Base-by-base conservation (phyloP, 1,140 invertebrate genomes). In the Saccostrea cuccullata region DNA sequence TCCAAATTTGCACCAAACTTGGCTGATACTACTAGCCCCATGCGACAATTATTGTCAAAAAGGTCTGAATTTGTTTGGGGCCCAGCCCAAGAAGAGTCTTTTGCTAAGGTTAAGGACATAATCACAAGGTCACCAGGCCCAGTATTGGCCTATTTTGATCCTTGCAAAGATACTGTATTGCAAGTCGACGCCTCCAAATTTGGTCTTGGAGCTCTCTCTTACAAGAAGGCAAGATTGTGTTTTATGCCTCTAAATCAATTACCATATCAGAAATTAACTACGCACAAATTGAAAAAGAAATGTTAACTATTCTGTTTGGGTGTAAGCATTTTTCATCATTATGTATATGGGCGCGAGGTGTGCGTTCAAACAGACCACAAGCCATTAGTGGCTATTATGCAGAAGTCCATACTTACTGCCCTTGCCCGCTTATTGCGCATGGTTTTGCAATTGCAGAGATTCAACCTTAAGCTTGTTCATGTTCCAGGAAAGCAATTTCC, bases 271-370 rank as follows among this genome's bases (percentile, higher is more conserved):
- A 96, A 91, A 47, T 90, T 60, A 95, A 95, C 60, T 96, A 96
- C 88, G 94, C 93, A n/a, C 94, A 95, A 91, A 93, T 96, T 87
- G 95, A 96, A 86, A 90, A 85, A 94, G 96, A 96, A 93, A 95
- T 94, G 13, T 90, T 95, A 15, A 94, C 94, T 8, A 94, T 96
- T 15, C 86, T 96, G 2, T 96, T 94, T 91, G 94, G 94, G 4
- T 93, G 96, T 12, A 92, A 94, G 83, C 94, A 94, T n/a, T 91
- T 96, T 96, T 92, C 93, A 95, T 40, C 90, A 95, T 60, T 96
- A 95, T 90, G 84, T 15, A n/a, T n/a, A n/a, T n/a, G n/a, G n/a
- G n/a, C n/a, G n/a, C n/a, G n/a, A n/a, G n/a, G n/a, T n/a, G n/a
- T n/a, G n/a, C n/a, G n/a, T n/a, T n/a, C n/a, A n/a, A n/a, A n/a